These are phyloP conservation scores for Drosophila leontia DNA, from an alignment of 1,140 invertebrate genomes.

Conservation along the genomic window DNA sequence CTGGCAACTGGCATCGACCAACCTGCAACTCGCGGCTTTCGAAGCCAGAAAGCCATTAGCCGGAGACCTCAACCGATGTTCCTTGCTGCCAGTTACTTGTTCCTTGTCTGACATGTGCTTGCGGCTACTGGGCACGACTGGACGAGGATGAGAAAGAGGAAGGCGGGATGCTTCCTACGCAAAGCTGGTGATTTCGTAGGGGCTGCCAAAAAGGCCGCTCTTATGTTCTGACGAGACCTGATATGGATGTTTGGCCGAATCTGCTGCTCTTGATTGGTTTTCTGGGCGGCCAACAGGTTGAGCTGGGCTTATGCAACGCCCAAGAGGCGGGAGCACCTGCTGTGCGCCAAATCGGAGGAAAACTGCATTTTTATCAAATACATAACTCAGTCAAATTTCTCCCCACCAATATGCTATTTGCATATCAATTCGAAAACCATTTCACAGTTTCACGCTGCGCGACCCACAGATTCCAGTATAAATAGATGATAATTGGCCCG, in stretches of 20 bases:
- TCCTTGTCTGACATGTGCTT: conserved; percentile 68
- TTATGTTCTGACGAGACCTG: conserved; percentile 25
- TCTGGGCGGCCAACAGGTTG: conserved; percentile 42
- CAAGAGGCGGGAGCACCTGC: conserved; percentile 20
- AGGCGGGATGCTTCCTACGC: conserved; percentile 22
- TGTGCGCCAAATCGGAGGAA: conserved; percentile 26
- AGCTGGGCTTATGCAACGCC: conserved; percentile 17
- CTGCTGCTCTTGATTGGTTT: conserved; percentile 44
- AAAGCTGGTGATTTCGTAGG: conserved; percentile 5
- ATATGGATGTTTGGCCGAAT: conserved; percentile 25
- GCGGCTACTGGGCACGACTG: conserved; percentile 68
- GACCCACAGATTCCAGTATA: conserved; percentile 37
- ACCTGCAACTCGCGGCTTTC: conserved; percentile 14
- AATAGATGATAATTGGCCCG: conserved; percentile 45
- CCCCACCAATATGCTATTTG: conserved; percentile 28
- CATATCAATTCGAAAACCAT: conserved; percentile 48
- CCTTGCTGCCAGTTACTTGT: conserved; percentile 31
- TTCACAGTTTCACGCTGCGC: conserved; percentile 50
- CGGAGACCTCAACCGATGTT: conserved; percentile 33
- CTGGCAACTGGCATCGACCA: neutral
- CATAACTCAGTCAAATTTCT: conserved; percentile 46
- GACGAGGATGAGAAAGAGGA: neutral
- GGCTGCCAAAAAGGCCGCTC: conserved; percentile 12
- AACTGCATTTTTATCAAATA: conserved; percentile 37
- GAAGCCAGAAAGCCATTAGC: conserved; percentile 38